These are phyloP conservation scores for Trichomycterus rosablanca DNA, from an alignment of 2,113 vertebrate genomes.

Conservation along the genomic window DNA sequence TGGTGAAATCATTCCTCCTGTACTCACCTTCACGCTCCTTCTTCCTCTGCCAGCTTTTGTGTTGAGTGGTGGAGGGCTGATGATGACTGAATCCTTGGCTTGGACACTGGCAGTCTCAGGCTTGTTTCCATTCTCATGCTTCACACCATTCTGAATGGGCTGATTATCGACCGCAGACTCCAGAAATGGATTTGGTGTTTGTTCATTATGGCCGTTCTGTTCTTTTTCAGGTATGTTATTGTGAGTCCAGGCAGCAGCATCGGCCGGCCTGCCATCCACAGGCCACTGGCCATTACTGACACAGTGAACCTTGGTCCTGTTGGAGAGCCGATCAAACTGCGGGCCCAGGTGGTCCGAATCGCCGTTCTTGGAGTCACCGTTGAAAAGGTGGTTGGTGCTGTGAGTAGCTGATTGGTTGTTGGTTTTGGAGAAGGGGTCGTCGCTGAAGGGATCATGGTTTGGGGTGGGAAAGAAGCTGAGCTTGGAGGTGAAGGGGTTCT, in stretches of 20 bases:
- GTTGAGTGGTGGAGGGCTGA: conserved; percentile 82
- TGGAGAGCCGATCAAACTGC: conserved; percentile 81
- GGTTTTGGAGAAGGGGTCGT: conserved; percentile 76
- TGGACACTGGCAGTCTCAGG: conserved; percentile 39
- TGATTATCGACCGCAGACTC: conserved; percentile 62
- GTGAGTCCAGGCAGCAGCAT: conserved; percentile 33
- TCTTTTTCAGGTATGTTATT: conserved; percentile 66
- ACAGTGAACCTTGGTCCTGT: conserved; percentile 71
- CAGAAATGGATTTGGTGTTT: conserved; percentile 60
- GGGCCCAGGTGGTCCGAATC: conserved; percentile 74
- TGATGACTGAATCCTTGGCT: conserved; percentile 71
- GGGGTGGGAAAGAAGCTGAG: conserved; percentile 83
- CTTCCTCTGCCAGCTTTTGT: conserved; percentile 81
- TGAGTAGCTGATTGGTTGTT: conserved; percentile 61
- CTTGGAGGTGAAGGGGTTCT: conserved; percentile 72
- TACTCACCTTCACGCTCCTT: conserved; percentile 80
- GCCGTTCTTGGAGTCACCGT: conserved; percentile 60
- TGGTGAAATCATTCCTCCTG: too few relatives aligned
- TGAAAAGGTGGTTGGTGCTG: conserved; percentile 52
- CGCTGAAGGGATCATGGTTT: conserved; percentile 81
- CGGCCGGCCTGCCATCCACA: conserved; percentile 51
- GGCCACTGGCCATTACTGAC: conserved; percentile 65
- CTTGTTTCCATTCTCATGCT: conserved; percentile 46
- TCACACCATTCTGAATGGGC: conserved; percentile 66
- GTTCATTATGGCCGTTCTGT: conserved; percentile 61